Evolutionary conservation across 1,140 invertebrate species (phyloP).

Genomic region (Drosophila sproati): DNA sequence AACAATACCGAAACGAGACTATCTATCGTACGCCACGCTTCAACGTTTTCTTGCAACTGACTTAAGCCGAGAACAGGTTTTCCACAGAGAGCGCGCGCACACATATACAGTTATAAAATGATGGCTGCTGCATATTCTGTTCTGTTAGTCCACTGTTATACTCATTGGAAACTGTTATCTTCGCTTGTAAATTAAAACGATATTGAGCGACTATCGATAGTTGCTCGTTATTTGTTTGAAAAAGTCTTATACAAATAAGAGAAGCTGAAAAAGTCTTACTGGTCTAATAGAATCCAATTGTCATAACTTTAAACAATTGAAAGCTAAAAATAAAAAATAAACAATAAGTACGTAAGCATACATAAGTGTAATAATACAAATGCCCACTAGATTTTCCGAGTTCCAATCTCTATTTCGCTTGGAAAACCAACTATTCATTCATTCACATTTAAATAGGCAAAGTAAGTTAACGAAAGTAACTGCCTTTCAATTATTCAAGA

Average conservation of each 20-base stretch:
- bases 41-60: conserved; percentile 48
- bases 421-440: conserved; percentile 1
- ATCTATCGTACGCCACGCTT: conserved; percentile 51
- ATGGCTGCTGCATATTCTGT: neutral
- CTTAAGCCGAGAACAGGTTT: conserved; percentile 61
- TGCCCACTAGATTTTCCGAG: neutral
- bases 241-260: no score
- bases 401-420: neutral
- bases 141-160: conserved; percentile 5
- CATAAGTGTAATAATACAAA: neutral
- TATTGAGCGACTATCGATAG: neutral
- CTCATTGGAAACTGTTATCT: conserved; percentile 12
- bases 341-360: neutral
- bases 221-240: no score
- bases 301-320: no score
- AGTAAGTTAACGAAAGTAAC: no score
- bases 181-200: neutral
- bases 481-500: no score
- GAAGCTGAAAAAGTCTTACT: no score
- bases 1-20: conserved; percentile 25
- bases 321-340: neutral
- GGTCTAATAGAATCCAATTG: no score
- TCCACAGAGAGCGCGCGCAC: conserved; percentile 13
- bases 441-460: neutral
- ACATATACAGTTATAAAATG: neutral